Conservation (phyloP, 2,113 vertebrate genomes). For the Phrynosoma platyrhinos region DNA sequence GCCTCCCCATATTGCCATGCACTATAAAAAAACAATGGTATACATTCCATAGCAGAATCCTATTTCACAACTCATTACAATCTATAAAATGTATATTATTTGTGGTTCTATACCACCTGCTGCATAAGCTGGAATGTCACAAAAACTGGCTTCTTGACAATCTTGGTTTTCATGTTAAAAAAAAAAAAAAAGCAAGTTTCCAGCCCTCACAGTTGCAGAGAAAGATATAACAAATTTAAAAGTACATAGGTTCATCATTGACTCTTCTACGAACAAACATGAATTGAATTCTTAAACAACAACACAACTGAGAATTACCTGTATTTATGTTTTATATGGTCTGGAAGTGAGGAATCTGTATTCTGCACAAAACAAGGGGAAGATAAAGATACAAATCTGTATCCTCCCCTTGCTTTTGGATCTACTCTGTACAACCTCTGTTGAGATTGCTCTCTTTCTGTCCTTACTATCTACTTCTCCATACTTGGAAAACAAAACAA, state of each 20-base stretch:
- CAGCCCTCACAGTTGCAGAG: not conserved
- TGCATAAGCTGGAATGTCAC: not conserved
- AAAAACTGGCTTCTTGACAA: not conserved
- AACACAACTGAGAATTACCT: not conserved
- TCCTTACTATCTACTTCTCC: not conserved
- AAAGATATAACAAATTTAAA: not conserved
- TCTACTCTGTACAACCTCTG: not conserved
- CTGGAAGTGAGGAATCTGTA: not conserved
- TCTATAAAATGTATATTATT: not conserved
- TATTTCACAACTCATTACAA: not conserved
- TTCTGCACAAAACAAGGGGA: too few species aligned
- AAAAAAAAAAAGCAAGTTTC: not conserved
- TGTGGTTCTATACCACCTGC: not conserved
- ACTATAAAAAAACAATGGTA: not conserved
- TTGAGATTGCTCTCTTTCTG: not conserved
- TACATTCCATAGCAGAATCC: not conserved
- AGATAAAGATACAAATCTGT: too few species aligned
- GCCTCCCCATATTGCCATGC: too few species aligned
- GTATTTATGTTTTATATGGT: not conserved
- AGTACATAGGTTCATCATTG: not conserved
- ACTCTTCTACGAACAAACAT: not conserved
- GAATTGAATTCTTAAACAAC: not conserved
- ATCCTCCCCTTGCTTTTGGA: not conserved
- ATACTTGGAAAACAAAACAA: not conserved
- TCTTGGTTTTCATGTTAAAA: not conserved